A percentile compares a stretch with the other conserved stretches of the same genome.
Conservation (phyloP, 1,140 invertebrate species). For the Agrypnia vestita region DNA sequence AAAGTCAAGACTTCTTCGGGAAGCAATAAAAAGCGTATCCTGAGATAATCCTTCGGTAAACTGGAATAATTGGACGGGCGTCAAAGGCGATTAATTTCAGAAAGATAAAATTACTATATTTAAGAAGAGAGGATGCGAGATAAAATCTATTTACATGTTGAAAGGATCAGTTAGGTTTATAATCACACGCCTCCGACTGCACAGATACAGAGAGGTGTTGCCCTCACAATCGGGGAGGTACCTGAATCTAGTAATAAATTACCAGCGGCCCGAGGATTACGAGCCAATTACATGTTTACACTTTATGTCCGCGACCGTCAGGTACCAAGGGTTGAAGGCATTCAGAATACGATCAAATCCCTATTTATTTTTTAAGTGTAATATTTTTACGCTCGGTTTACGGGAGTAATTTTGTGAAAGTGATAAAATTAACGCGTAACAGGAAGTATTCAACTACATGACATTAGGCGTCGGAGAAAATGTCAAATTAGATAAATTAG, state of each 20-base stretch:
- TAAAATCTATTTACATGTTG: slow-evolving; percentile 6
- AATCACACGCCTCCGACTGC: not conserved
- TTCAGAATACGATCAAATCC: too few species aligned
- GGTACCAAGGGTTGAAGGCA: too few species aligned
- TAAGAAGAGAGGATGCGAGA: not conserved
- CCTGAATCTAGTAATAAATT: not conserved
- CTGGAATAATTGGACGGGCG: slow-evolving; percentile 19
- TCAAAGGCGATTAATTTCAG: not conserved
- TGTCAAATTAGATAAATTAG: too few species aligned
- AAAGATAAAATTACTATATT: slow-evolving; percentile 23
- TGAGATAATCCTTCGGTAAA: not conserved
- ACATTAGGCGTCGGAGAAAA: too few species aligned
- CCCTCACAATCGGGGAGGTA: not conserved
- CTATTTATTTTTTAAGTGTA: too few species aligned
- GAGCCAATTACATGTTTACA: slow-evolving; percentile 7
- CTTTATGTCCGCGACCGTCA: not conserved
- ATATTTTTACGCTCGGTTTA: too few species aligned
- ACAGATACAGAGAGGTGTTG: not conserved
- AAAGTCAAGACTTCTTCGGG: too few species aligned
- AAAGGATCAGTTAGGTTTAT: not conserved
- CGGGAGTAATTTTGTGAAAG: too few species aligned
- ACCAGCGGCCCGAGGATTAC: not conserved
- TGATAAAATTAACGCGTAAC: too few species aligned
- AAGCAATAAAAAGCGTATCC: too few species aligned
- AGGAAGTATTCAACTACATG: too few species aligned